Evolutionary conservation across 2,888 invertebrate genomes (phyloP).

Genomic region (Calliopum simillimum): DNA sequence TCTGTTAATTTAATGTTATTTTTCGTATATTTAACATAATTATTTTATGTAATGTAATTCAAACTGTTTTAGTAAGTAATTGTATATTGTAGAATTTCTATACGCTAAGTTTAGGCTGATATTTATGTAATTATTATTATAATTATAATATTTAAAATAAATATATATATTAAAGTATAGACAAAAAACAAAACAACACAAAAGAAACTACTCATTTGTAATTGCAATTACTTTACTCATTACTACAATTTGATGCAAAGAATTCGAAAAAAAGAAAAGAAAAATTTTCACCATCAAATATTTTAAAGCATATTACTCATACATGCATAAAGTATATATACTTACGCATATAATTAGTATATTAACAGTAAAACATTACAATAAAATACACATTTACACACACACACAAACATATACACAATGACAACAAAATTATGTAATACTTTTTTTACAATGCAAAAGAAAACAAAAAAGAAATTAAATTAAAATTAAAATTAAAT

Average conservation of each 20-base stretch:
- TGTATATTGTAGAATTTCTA: conserved; percentile 21
- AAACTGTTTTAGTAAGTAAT: neutral
- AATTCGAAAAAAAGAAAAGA: neutral
- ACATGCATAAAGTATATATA: neutral
- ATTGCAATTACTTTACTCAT: conserved; percentile 18
- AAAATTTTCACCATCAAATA: neutral
- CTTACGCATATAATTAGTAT: conserved; percentile 6
- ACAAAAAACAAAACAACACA: no score
- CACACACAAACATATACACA: conserved; percentile 46
- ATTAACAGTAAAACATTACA: conserved; percentile 6
- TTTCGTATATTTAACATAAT: no score
- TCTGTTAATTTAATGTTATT: no score
- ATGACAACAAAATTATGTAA: conserved; percentile 52
- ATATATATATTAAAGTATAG: neutral
- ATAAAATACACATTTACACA: conserved; percentile 24
- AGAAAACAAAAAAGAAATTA: conserved; percentile 40
- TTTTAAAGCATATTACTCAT: conserved; percentile 3
- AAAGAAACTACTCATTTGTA: conserved; percentile 11
- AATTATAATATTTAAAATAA: neutral
- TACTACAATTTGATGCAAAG: neutral
- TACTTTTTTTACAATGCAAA: conserved; percentile 55
- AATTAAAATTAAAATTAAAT: conserved; percentile 24
- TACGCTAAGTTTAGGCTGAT: conserved; percentile 25
- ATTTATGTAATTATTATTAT: conserved; percentile 2
- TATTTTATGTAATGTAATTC: neutral